Evolutionary conservation across 2,888 invertebrate species (phyloP), one percentile per base, ranked within the genome.

Genomic region (Rhyacophila evoluta): DNA sequence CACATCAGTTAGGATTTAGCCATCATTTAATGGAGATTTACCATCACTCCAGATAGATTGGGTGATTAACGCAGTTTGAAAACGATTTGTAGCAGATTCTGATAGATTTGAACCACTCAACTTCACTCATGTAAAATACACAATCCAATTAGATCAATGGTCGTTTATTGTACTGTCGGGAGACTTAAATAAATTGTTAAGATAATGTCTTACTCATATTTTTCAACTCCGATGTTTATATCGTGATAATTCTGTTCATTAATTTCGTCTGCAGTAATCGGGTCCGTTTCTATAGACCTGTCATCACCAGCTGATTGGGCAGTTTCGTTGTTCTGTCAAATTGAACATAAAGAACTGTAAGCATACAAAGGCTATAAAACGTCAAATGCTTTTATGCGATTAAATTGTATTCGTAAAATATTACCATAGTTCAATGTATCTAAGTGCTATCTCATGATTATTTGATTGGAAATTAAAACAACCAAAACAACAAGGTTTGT

Each of bases 221-320:
- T 77, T 39, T 39, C 55, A 27, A 74, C 39, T 74, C 69, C 33
- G 12, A 77, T 74, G 27, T 70, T 77, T 39, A 33, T 72, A 6
- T 75, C 68, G 12, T 25, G n/a, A 37, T 36, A 76, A 15, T 76
- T 72, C n/a, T 19, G 41, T 10, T 25, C 27, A 28, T 37, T 72
- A 25, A 72, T 73, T 72, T 72, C 33, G 15, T 29, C 69, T n/a
- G 69, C 55, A 55, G 55, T 55, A 25, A 55, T 55, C 11, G 74
- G 10, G 39, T 28, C 33, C 6, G 76, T 41, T 33, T 71, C 71
- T 25, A 38, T 25, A 15, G 29, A 70, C n/a, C 77, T 68, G 77
- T 77, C 77, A 77, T 77, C 72, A 6, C 77, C 77, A 77, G 77
- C 72, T 77, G 77, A 77, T 72, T 55, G 41, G 27, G 41, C 71